Evolutionary conservation across 2,888 invertebrate species (phyloP).

Genomic region (Dendrolimus houi): DNA sequence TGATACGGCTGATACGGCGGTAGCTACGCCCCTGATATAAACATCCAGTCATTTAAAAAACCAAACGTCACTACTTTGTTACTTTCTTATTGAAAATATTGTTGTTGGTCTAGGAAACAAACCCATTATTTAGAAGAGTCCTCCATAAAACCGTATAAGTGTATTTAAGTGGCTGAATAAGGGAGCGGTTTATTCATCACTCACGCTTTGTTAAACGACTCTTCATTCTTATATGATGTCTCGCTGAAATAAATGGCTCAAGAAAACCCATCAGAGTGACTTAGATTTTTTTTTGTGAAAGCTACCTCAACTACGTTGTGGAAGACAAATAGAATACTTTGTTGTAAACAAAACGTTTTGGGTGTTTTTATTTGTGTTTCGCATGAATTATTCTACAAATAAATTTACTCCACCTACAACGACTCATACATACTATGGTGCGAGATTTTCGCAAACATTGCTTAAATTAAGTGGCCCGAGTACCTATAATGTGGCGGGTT

Average conservation of each 20-base stretch:
- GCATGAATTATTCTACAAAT: constrained; percentile 23
- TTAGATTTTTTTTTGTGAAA: constrained; percentile 17
- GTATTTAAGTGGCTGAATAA: too few species aligned
- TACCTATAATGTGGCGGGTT: neutral
- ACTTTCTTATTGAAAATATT: too few species aligned
- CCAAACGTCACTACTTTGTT: too few species aligned
- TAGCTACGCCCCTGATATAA: too few species aligned
- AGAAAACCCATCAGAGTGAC: constrained; percentile 9
- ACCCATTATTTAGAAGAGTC: too few species aligned
- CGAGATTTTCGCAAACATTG: constrained; percentile 2
- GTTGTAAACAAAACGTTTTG: constrained; percentile 22
- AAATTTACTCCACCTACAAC: constrained; percentile 12
- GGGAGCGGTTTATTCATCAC: too few species aligned
- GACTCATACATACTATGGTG: constrained; percentile 4
- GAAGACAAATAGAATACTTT: constrained; percentile 36
- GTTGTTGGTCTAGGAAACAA: too few species aligned
- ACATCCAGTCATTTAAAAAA: too few species aligned
- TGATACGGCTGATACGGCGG: too few species aligned
- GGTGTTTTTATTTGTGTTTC: constrained; percentile 20
- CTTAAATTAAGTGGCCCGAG: constrained; percentile 2
- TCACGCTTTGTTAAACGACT: too few species aligned
- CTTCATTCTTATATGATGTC: neutral
- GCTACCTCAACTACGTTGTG: constrained; percentile 11
- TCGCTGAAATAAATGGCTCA: constrained; percentile 4
- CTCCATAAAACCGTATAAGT: too few species aligned